A percentile compares a stretch with the other conserved stretches of the same genome.
phyloP scores from a whole-genome alignment of 2,888 invertebrate genomes.

The Cecidostiba fungosa region DNA sequence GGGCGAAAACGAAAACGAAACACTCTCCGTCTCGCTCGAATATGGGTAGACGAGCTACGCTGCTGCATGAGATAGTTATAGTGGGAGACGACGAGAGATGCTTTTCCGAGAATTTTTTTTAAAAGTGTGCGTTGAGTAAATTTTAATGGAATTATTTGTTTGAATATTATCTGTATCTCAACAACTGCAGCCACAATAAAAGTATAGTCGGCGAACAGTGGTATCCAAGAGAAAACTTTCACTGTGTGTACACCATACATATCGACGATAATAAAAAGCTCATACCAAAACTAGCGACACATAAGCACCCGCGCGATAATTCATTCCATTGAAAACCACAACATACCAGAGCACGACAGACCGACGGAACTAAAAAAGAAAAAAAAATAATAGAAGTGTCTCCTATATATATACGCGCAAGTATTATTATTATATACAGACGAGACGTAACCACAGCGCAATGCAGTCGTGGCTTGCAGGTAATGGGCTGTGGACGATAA shows the following conservation, averaged over 20 bases:
- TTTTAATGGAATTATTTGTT: too few relatives aligned
- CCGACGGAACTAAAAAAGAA: background rate
- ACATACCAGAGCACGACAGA: background rate
- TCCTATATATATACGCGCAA: background rate
- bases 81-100: background rate
- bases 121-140: too few relatives aligned
- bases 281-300: background rate
- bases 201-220: too few relatives aligned
- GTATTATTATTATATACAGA: background rate
- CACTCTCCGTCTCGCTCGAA: conserved; percentile 57
- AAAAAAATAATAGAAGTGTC: background rate
- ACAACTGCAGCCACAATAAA: too few relatives aligned
- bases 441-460: background rate
- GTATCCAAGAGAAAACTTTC: background rate
- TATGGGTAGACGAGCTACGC: background rate
- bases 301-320: background rate
- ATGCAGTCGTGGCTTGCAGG: background rate
- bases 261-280: background rate
- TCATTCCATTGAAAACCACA: conserved; percentile 19
- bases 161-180: too few relatives aligned
- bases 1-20: conserved; percentile 71
- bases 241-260: background rate
- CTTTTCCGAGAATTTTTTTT: conserved; percentile 7
- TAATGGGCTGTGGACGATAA: conserved; percentile 10
- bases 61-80: too few relatives aligned